Percentiles rank a stretch among this genome's conserved stretches.
Evolutionary conservation across 2,888 invertebrate species (phyloP).

Genomic region (Fragum fragum): DNA sequence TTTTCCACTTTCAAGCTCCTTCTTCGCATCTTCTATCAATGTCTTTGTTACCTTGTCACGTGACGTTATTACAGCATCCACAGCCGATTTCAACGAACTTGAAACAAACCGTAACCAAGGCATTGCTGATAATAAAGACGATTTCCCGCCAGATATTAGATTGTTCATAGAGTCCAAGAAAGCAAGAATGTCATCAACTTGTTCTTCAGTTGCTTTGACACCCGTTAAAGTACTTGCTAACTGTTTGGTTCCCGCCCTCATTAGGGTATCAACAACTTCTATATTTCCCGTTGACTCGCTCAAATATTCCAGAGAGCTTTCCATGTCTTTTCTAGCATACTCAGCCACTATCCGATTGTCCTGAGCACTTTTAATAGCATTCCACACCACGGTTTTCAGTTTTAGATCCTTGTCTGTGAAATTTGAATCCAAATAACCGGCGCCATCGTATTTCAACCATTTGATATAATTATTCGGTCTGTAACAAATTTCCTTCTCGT

Average conservation of each 20-base stretch:
- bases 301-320: not conserved
- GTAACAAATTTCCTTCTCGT: not conserved
- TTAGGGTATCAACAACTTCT: not conserved
- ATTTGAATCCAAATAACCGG: slow-evolving; percentile 20
- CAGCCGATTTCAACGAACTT: not conserved
- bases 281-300: not conserved
- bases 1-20: too few relatives aligned
- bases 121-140: not conserved
- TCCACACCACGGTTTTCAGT: slow-evolving; percentile 11
- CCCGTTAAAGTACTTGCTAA: not conserved
- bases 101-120: slow-evolving; percentile 2
- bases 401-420: slow-evolving; percentile 1
- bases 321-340: not conserved
- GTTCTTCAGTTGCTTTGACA: slow-evolving; percentile 2
- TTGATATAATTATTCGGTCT: slow-evolving; percentile 7
- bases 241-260: not conserved
- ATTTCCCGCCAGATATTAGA: not conserved
- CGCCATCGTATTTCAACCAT: slow-evolving; percentile 16
- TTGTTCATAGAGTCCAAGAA: slow-evolving; percentile 4
- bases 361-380: not conserved
- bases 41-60: not conserved
- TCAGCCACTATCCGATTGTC: not conserved
- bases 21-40: not conserved
- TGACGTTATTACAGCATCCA: not conserved
- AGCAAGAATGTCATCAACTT: not conserved